Base-by-base conservation (phyloP, 1,140 invertebrate genomes). In the Drosophila mayri region DNA sequence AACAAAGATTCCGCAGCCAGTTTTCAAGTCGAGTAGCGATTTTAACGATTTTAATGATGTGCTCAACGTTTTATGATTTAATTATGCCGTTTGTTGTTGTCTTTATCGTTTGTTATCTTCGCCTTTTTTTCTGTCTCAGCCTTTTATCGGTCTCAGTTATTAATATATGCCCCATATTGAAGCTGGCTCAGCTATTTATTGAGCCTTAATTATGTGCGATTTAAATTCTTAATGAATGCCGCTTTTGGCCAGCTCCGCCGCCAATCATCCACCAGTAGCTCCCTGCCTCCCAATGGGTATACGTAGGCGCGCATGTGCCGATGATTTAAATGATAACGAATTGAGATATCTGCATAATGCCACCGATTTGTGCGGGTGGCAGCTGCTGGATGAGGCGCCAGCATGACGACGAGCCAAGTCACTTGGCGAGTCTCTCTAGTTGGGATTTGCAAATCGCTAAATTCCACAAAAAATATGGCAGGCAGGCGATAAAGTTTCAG, bases 141-240 rank as follows among this genome's bases (percentile, higher is more conserved):
- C 49, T 71, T 40, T 37, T 52, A 43, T 68, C 46, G 37, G 35
- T 66, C 30, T 62, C 61, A 55, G 49, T 50, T 78, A 77, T 81
- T 76, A 79, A 60, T 70, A 74, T 87, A 70, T 78, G 84, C 64
- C 84, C 83, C 83, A 87, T 83, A 87, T 83, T 81, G 67, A 82
- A 85, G 82, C 76, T 68, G 81, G 73, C 63, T 63, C 40, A 52
- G 84, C 80, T 65, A 84, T 88, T 90, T 88, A 79, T 88, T 88
- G 84, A 81, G 80, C 54, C 76, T 90, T 84, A 90, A 88, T 88
- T 88, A 88, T 90, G 81, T 81, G 74, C 77, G 84, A 81, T 90
- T 90, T 90, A 90, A 84, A 90, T 90, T 90, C 85, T 90, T 90
- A 90, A 90, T 90, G 85, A 90, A 90, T 82, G 79, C 76, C 77